Percentiles rank a stretch among this genome's conserved stretches.
Evolutionary conservation across 2,113 vertebrate species (phyloP).

Genomic region (Chiloscyllium plagiosum): DNA sequence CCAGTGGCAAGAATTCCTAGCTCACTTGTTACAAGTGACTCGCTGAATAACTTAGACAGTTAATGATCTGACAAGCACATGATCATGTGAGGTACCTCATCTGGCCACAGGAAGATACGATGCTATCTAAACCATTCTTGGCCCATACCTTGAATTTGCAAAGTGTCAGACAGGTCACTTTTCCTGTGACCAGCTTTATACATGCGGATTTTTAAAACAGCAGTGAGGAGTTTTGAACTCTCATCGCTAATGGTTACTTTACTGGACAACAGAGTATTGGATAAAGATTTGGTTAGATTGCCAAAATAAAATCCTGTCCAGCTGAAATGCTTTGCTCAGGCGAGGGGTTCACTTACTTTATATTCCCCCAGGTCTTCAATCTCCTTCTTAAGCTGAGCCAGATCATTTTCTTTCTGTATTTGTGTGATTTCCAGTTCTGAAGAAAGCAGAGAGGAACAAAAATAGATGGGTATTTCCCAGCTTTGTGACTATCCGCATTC

Average conservation of each 20-base stretch:
- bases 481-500: neutral
- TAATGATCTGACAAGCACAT: too few relatives aligned
- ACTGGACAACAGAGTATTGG: neutral
- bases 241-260: neutral
- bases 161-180: neutral
- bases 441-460: neutral
- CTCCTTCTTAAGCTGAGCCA: conserved; percentile 43
- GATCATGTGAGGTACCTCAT: too few relatives aligned
- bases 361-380: conserved; percentile 42
- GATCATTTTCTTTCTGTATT: conserved; percentile 43
- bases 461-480: neutral
- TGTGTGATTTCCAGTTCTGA: conserved; percentile 44
- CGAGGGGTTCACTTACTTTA: conserved; percentile 42
- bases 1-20: too few relatives aligned
- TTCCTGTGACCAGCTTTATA: neutral
- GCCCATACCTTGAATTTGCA: too few relatives aligned
- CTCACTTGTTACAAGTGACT: too few relatives aligned
- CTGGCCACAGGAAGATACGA: too few relatives aligned
- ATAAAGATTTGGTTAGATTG: neutral
- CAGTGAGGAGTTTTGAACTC: neutral
- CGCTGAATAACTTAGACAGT: too few relatives aligned
- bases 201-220: neutral
- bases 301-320: neutral
- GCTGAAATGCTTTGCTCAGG: neutral
- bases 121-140: too few relatives aligned